A percentile compares a stretch with the other conserved stretches of the same genome.
These are phyloP conservation scores for Rhabdornis inornatus DNA, from an alignment of 2,113 vertebrate genomes.

Conservation along the genomic window DNA sequence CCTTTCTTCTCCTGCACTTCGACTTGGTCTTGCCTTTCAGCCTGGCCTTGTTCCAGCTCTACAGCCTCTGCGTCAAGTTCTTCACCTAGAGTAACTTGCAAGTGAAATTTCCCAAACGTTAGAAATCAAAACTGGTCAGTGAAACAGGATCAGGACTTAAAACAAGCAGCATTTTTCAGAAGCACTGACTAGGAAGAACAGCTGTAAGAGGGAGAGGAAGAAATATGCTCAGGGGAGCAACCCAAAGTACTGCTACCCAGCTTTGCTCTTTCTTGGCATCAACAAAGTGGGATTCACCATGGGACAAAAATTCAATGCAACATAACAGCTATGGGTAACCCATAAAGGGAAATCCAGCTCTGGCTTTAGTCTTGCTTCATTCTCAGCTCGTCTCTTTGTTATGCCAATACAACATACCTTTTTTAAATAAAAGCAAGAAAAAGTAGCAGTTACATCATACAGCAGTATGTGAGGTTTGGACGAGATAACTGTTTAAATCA, in stretches of 20 bases:
- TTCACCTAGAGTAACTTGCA: neutral
- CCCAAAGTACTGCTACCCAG: fast-evolving
- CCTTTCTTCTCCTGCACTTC: neutral
- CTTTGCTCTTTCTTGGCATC: neutral
- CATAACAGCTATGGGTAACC: fast-evolving
- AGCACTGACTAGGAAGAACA: neutral
- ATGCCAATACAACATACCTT: neutral
- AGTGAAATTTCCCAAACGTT: fast-evolving
- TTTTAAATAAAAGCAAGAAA: neutral
- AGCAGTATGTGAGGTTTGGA: fast-evolving
- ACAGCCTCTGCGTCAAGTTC: neutral
- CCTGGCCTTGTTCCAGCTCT: neutral
- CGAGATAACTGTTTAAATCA: neutral
- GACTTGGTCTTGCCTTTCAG: neutral
- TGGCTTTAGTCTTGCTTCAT: neutral
- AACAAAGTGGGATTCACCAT: neutral
- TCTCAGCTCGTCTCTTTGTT: neutral
- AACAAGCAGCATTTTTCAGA: neutral
- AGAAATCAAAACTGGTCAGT: neutral
- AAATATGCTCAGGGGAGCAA: fast-evolving
- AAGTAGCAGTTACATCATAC: neutral
- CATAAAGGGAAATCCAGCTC: neutral
- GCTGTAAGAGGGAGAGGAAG: neutral
- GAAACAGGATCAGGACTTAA: neutral
- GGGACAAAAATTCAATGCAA: neutral